phyloP scores from a whole-genome alignment of 1,140 invertebrate species.

The Magallana ariakensis region DNA sequence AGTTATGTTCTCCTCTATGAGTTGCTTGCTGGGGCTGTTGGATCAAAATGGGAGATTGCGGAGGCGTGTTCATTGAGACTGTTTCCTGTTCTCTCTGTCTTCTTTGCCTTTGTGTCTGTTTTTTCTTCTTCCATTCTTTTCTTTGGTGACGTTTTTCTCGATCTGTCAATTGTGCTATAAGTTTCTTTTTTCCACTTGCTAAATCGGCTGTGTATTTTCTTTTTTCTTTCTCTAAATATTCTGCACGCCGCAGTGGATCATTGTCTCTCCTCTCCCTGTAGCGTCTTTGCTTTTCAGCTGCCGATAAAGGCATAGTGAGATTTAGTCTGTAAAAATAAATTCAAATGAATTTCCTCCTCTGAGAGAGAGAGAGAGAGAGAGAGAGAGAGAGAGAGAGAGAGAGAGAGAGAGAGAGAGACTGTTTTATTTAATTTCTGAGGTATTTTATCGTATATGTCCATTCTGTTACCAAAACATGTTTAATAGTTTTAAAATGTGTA shows the following conservation, averaged over 20 bases:
- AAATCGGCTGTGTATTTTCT: slow-evolving; percentile 17
- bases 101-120: neutral
- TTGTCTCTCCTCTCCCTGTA: slow-evolving; percentile 37
- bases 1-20: neutral
- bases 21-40: too few species aligned
- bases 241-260: slow-evolving; percentile 10
- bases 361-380: neutral
- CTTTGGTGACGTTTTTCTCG: neutral
- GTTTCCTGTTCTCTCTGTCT: too few species aligned
- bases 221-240: slow-evolving; percentile 45
- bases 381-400: too few species aligned
- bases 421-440: too few species aligned
- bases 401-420: neutral
- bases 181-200: slow-evolving; percentile 35
- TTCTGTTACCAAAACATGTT: neutral
- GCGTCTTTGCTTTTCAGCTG: slow-evolving; percentile 43
- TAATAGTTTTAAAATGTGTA: too few species aligned
- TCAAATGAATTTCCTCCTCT: neutral
- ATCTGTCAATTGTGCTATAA: slow-evolving; percentile 38
- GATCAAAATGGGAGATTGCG: neutral
- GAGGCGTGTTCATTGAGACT: neutral
- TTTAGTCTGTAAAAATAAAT: neutral
- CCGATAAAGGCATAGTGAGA: slow-evolving; percentile 38
- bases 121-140: slow-evolving; percentile 23
- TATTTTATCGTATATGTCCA: neutral